Conservation (phyloP, 2,888 invertebrate species). For the Leptopilina myrica region DNA sequence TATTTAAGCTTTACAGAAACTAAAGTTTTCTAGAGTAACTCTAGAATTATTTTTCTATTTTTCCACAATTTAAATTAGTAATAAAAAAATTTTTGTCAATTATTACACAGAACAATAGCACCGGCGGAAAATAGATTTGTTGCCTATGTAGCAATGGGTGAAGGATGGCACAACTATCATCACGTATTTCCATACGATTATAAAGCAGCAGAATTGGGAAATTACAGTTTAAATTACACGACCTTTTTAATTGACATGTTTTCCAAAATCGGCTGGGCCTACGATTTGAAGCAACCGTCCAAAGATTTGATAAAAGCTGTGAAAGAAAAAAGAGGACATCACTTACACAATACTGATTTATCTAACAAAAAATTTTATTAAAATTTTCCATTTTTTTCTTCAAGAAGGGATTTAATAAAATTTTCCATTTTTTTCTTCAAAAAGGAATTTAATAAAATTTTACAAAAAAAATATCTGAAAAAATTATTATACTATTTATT, state of each 20-base stretch:
- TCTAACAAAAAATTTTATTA: background rate
- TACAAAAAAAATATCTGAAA: too few species aligned
- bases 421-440: background rate
- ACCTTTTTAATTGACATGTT: constrained; percentile 84
- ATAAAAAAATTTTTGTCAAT: background rate
- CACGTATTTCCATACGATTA: constrained; percentile 97
- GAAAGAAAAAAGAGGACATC: constrained; percentile 79
- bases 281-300: constrained; percentile 85
- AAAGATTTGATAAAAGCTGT: constrained; percentile 78
- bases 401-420: too few species aligned
- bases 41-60: too few species aligned
- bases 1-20: too few species aligned
- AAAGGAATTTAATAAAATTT: too few species aligned
- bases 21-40: too few species aligned
- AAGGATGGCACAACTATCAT: constrained; percentile 85
- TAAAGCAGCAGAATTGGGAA: constrained; percentile 91
- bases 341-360: constrained; percentile 60
- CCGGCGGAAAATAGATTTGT: constrained; percentile 63
- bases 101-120: constrained; percentile 51
- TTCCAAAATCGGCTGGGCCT: constrained; percentile 85
- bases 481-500: too few species aligned
- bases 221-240: constrained; percentile 81
- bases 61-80: too few species aligned
- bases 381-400: background rate
- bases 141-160: constrained; percentile 70